These are phyloP conservation scores for Urocynchramus pylzowi DNA, from an alignment of 2,113 vertebrate genomes.

Conservation along the genomic window DNA sequence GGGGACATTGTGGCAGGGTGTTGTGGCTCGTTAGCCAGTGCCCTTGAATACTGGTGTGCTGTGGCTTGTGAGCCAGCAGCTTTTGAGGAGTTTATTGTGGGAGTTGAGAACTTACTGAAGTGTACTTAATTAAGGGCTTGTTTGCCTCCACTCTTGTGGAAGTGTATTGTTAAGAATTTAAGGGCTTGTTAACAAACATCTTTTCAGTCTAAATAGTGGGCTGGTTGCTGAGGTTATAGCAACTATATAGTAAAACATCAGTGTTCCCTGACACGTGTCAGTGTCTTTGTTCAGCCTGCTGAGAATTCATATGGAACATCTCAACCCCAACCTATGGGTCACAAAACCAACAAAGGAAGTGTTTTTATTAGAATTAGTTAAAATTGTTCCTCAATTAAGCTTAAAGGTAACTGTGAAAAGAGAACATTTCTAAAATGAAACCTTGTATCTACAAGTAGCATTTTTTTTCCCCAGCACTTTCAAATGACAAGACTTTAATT, in stretches of 20 bases:
- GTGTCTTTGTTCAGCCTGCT: not conserved
- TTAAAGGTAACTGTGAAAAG: not conserved
- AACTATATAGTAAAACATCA: not conserved
- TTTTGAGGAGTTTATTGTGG: not conserved
- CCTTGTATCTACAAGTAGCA: not conserved
- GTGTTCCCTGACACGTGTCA: not conserved
- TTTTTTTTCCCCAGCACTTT: not conserved
- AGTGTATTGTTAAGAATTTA: not conserved
- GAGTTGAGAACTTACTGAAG: not conserved
- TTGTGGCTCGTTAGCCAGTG: not conserved
- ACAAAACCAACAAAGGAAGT: not conserved
- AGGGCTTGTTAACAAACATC: not conserved
- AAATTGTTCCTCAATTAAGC: not conserved
- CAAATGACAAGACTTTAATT: not conserved
- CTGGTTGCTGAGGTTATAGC: not conserved
- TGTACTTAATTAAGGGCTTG: not conserved
- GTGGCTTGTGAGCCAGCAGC: not conserved
- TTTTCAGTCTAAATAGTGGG: not conserved
- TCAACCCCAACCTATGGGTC: not conserved
- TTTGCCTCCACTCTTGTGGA: not conserved
- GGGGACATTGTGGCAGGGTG: not conserved
- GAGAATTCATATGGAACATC: rapidly evolving
- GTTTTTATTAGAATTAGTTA: not conserved
- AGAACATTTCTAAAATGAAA: not conserved
- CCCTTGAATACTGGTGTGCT: not conserved